Percentiles rank a stretch among this genome's conserved stretches.
Evolutionary conservation across 2,888 invertebrate genomes (phyloP).

Genomic region (Amiota mariae): DNA sequence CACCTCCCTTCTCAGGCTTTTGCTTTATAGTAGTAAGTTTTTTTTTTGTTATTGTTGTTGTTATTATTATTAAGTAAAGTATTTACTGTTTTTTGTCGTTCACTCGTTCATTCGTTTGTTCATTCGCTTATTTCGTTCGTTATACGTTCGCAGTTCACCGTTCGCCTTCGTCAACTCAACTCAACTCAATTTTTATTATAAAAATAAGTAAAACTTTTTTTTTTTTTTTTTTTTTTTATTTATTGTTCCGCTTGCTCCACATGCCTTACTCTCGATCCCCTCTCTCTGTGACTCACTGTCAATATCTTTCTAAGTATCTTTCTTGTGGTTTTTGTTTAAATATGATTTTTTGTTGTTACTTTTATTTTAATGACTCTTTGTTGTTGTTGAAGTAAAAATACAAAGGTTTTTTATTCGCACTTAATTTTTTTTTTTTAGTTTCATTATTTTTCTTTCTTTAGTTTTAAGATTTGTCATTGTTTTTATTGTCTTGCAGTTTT

Average conservation of each 20-base stretch:
- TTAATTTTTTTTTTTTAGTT: constrained; percentile 47
- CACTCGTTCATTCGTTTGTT: background rate
- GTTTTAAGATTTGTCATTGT: constrained; percentile 52
- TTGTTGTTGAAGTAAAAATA: constrained; percentile 12
- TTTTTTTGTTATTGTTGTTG: background rate
- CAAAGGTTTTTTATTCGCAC: constrained; percentile 39
- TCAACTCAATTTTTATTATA: background rate
- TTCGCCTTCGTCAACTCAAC: background rate
- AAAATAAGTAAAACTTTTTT: background rate
- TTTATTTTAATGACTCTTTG: constrained; percentile 55
- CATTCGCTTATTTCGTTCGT: too few relatives aligned
- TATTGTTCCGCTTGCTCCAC: background rate
- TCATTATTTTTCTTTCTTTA: constrained; percentile 42
- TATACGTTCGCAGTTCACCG: too few relatives aligned
- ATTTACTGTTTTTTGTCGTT: constrained; percentile 9
- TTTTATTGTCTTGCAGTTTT: constrained; percentile 37
- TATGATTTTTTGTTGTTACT: constrained; percentile 37
- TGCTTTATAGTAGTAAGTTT: background rate
- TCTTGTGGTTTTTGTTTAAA: constrained; percentile 25
- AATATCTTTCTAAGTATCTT: background rate
- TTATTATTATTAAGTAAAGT: background rate
- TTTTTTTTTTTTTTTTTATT: background rate
- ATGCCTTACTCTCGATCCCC: too few relatives aligned
- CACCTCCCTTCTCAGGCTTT: background rate
- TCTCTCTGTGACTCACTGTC: too few relatives aligned